Conservation (phyloP, 2,888 invertebrate genomes). For the Acheta domesticus region DNA sequence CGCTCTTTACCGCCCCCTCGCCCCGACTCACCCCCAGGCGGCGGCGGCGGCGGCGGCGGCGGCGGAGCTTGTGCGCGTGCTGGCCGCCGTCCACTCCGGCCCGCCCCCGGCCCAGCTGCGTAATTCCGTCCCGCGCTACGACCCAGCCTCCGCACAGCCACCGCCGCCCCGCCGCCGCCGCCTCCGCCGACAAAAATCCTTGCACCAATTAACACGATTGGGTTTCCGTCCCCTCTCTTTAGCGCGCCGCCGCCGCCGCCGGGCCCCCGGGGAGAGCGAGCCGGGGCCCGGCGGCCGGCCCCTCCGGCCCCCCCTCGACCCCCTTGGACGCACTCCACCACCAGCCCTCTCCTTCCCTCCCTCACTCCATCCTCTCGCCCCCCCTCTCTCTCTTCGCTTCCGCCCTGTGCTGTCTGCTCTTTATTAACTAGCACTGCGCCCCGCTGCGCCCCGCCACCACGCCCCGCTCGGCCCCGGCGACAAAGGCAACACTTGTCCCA, state of each 20-base stretch:
- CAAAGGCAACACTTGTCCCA: constrained; percentile 9
- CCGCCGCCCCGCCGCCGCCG: constrained; percentile 5
- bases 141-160: constrained; percentile 18
- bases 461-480: background rate
- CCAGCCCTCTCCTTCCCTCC: background rate
- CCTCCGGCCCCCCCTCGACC: background rate
- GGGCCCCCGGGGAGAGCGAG: constrained; percentile 11
- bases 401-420: constrained; percentile 23
- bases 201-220: constrained; percentile 39
- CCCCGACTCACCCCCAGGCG: no score
- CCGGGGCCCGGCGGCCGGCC: background rate
- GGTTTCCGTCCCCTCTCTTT: constrained; percentile 31
- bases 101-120: background rate
- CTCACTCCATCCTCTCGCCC: no score
- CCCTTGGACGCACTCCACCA: no score
- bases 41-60: no score
- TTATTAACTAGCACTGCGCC: constrained; percentile 34
- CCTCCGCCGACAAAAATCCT: constrained; percentile 38
- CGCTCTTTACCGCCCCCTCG: no score
- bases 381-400: background rate
- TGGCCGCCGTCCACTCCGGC: background rate
- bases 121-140: background rate
- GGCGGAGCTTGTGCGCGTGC: no score
- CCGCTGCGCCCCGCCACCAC: background rate
- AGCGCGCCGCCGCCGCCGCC: background rate